Evolutionary conservation across 2,113 vertebrate species (phyloP).

Genomic region (Synchiropus splendidus): DNA sequence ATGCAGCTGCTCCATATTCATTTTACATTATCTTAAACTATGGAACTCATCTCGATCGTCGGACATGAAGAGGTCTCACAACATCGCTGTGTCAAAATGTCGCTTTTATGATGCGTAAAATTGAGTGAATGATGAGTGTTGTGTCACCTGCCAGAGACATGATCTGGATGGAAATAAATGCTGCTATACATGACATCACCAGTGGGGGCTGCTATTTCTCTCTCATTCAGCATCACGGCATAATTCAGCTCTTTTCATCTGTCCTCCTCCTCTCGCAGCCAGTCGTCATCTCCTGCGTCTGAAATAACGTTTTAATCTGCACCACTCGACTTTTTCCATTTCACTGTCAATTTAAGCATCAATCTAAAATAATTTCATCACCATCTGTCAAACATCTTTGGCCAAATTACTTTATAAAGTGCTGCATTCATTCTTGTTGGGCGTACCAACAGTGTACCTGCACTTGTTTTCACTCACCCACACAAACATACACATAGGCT

Average conservation of each 20-base stretch:
- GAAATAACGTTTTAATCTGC: background rate
- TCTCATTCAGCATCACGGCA: background rate
- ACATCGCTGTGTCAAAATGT: too few relatives aligned
- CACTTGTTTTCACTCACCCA: background rate
- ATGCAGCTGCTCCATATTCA: too few relatives aligned
- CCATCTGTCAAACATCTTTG: background rate
- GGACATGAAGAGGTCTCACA: too few relatives aligned
- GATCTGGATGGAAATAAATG: slow-evolving; percentile 1
- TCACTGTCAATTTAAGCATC: slow-evolving; percentile 8
- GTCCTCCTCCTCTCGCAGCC: background rate
- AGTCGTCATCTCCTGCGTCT: background rate
- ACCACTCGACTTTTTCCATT: background rate
- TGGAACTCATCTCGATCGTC: too few relatives aligned
- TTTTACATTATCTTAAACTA: too few relatives aligned
- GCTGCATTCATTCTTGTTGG: background rate
- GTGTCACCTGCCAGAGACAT: too few relatives aligned
- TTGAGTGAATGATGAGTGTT: too few relatives aligned
- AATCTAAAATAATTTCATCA: background rate
- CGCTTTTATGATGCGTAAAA: too few relatives aligned
- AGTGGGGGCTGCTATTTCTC: slow-evolving; percentile 35
- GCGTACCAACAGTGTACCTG: too few relatives aligned
- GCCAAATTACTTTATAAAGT: background rate
- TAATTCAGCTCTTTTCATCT: background rate
- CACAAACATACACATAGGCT: too few relatives aligned
- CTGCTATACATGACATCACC: slow-evolving; percentile 14